Evolutionary conservation across 2,888 invertebrate species (phyloP).

Genomic region (Drosophila kanekoi): DNA sequence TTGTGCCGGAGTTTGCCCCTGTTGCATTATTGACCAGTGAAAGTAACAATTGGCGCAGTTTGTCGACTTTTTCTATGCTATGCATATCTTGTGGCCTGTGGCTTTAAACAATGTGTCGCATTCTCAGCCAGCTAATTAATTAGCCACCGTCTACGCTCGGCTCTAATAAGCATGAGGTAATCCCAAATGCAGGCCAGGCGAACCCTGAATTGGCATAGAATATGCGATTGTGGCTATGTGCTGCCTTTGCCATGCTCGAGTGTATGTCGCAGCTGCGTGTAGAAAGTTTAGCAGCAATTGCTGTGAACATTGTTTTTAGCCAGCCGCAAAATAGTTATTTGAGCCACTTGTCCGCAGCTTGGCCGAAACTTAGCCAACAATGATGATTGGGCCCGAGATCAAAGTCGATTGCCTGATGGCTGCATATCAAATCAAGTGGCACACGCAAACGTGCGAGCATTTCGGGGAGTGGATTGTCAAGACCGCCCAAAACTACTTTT

Average conservation of each 20-base stretch:
- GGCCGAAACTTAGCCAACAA: constrained; percentile 37
- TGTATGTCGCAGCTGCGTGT: constrained; percentile 32
- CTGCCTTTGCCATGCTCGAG: background rate
- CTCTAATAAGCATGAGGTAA: constrained; percentile 52
- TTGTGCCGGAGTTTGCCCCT: constrained; percentile 35
- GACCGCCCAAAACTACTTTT: constrained; percentile 60
- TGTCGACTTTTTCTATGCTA: constrained; percentile 40
- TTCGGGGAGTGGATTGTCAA: constrained; percentile 17
- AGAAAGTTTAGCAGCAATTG: constrained; percentile 60
- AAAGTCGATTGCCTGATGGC: constrained; percentile 42
- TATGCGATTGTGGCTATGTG: background rate
- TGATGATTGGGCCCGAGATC: constrained; percentile 53
- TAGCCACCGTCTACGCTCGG: constrained; percentile 10
- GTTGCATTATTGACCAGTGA: constrained; percentile 72
- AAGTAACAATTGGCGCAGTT: constrained; percentile 69
- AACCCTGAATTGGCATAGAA: constrained; percentile 9
- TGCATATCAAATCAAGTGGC: constrained; percentile 49
- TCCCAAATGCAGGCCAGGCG: background rate
- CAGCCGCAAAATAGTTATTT: constrained; percentile 41
- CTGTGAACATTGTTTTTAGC: constrained; percentile 51
- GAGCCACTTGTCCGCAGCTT: constrained; percentile 24
- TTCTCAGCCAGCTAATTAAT: constrained; percentile 55
- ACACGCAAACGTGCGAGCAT: constrained; percentile 59
- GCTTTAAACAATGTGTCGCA: constrained; percentile 17
- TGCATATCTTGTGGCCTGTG: background rate